A percentile compares a stretch with the other conserved stretches of the same genome.
Conservation (phyloP, 2,113 vertebrate genomes). For the Platichthys flesus region DNA sequence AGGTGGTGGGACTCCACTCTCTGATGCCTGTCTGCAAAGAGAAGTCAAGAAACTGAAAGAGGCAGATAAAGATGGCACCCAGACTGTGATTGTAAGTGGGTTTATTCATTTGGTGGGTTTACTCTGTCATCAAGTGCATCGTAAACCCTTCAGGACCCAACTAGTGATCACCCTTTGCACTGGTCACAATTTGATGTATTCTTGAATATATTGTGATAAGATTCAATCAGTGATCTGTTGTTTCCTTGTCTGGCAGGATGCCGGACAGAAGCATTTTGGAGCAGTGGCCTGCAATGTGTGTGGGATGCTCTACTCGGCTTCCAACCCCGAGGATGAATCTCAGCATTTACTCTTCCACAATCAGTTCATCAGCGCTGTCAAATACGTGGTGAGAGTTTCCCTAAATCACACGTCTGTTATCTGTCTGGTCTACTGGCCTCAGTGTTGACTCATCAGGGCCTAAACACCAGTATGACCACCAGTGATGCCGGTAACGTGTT, state of each 20-base stretch:
- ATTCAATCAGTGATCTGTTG: neutral
- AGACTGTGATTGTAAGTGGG: slow-evolving; percentile 89
- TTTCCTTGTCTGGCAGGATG: slow-evolving; percentile 82
- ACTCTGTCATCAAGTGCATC: neutral
- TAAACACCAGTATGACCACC: neutral
- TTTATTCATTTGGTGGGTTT: neutral
- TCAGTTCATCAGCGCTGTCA: slow-evolving; percentile 98
- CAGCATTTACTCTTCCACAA: slow-evolving; percentile 98
- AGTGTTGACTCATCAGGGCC: neutral
- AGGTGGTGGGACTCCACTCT: slow-evolving; percentile 74
- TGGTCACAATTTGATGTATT: neutral
- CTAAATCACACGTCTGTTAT: neutral
- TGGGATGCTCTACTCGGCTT: slow-evolving; percentile 97
- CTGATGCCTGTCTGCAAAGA: slow-evolving; percentile 87
- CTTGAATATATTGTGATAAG: neutral
- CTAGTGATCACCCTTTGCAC: neutral
- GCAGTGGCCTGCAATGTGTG: slow-evolving; percentile 94
- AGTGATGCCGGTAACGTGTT: too few species aligned
- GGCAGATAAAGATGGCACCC: slow-evolving; percentile 86
- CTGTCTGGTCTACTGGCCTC: neutral
- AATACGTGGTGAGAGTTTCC: slow-evolving; percentile 93
- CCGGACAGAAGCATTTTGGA: slow-evolving; percentile 94
- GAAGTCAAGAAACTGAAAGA: slow-evolving; percentile 87
- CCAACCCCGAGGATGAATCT: slow-evolving; percentile 96
- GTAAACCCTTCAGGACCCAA: neutral